Conservation (phyloP, 2,888 invertebrate species). For the Stenodema calcarata region DNA sequence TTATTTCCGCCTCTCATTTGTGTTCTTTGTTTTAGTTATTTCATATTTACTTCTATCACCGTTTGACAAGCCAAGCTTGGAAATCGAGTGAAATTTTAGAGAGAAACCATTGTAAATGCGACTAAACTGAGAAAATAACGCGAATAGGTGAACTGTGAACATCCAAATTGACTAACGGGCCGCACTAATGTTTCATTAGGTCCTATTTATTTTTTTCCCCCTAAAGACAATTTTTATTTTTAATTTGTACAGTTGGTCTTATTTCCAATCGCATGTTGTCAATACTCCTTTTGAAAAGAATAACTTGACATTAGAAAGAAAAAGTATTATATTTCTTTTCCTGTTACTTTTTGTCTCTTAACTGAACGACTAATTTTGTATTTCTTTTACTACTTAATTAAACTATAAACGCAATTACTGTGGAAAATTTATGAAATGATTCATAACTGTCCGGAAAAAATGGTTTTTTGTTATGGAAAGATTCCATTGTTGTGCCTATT, state of each 20-base stretch:
- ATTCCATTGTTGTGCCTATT: conserved; percentile 42
- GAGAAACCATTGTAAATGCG: neutral
- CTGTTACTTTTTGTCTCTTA: neutral
- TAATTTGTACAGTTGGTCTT: neutral
- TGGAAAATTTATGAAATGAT: neutral
- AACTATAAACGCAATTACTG: neutral
- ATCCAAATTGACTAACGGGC: neutral
- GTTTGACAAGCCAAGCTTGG: neutral
- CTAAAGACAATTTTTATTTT: neutral
- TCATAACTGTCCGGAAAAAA: neutral
- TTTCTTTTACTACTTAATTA: neutral
- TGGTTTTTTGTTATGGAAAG: neutral
- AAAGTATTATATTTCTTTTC: neutral
- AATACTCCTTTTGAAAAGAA: neutral
- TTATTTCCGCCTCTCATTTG: neutral
- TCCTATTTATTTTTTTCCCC: no score
- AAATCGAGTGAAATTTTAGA: neutral
- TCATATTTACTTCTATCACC: neutral
- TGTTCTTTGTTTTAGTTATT: neutral
- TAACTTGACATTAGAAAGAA: neutral
- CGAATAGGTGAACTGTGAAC: neutral
- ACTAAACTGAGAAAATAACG: neutral
- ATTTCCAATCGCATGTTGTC: neutral
- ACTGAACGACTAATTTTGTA: neutral
- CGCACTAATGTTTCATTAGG: neutral